phyloP scores from a whole-genome alignment of 1,140 invertebrate species.

The Tetragnatha versicolor region DNA sequence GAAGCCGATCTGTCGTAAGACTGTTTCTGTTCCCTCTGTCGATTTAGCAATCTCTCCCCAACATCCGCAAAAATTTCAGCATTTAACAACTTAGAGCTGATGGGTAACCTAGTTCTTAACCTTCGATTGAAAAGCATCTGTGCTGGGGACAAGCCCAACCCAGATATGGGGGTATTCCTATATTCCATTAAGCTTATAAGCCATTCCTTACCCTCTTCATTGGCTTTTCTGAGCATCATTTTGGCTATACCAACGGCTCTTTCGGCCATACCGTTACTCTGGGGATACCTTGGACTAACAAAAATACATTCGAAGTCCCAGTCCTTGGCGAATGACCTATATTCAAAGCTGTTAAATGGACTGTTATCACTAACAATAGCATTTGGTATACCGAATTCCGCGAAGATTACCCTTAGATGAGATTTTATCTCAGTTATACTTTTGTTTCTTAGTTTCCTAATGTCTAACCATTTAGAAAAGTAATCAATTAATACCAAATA shows the following conservation, averaged over 20 bases:
- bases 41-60: no score
- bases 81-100: no score
- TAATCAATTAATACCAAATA: constrained; percentile 8
- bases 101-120: constrained; percentile 4
- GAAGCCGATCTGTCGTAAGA: no score
- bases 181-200: constrained; percentile 6
- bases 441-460: background rate
- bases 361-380: background rate
- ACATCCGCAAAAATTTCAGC: no score
- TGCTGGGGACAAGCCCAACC: background rate
- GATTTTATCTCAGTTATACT: background rate
- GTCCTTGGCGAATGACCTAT: constrained; percentile 17
- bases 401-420: background rate
- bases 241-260: constrained; percentile 20
- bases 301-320: constrained; percentile 25
- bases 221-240: constrained; percentile 2
- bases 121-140: constrained; percentile 3
- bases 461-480: constrained; percentile 13
- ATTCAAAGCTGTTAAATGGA: constrained; percentile 6
- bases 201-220: background rate
- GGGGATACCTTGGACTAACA: constrained; percentile 5
- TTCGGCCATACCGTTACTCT: constrained; percentile 26
- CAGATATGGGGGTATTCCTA: constrained; percentile 6
- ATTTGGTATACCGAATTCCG: background rate
- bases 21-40: no score